Percentiles rank a stretch among this genome's conserved stretches.
Conservation (phyloP, 1,140 invertebrate genomes). For the Semibalanus balanoides region DNA sequence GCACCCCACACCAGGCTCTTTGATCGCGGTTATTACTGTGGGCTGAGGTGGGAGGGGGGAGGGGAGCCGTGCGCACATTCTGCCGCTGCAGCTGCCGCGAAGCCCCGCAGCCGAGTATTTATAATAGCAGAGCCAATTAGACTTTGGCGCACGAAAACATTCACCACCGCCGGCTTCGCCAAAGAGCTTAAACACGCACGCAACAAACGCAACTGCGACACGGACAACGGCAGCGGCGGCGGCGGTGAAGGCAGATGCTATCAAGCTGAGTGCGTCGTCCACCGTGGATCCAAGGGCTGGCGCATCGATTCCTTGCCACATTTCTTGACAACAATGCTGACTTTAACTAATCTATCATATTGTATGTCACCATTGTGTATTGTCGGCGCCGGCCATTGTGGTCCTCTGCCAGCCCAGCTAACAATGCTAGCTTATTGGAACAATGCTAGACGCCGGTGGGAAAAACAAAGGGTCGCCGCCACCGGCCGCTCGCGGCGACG, state of each 20-base stretch:
- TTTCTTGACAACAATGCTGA: neutral
- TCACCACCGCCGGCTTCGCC: no score
- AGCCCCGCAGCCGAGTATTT: no score
- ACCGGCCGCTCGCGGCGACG: neutral
- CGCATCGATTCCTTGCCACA: neutral
- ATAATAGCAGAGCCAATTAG: no score
- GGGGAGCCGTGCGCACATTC: no score
- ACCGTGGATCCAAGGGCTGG: neutral
- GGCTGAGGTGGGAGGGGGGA: no score
- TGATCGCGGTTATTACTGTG: no score
- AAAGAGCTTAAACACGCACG: no score
- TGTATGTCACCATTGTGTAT: neutral
- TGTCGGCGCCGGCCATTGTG: neutral
- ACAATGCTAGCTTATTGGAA: neutral
- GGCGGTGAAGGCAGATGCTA: neutral
- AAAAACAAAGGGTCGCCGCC: neutral
- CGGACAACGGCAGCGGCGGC: no score
- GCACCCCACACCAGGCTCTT: no score
- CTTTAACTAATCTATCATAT: slow-evolving; percentile 1
- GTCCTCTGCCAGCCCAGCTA: neutral
- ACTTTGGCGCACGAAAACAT: no score
- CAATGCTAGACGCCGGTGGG: neutral
- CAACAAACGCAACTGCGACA: no score
- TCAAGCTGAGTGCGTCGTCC: neutral
- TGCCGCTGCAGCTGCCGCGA: no score